phyloP scores from a whole-genome alignment of 2,797 vertebrate genomes.

The Hyperoplus immaculatus region DNA sequence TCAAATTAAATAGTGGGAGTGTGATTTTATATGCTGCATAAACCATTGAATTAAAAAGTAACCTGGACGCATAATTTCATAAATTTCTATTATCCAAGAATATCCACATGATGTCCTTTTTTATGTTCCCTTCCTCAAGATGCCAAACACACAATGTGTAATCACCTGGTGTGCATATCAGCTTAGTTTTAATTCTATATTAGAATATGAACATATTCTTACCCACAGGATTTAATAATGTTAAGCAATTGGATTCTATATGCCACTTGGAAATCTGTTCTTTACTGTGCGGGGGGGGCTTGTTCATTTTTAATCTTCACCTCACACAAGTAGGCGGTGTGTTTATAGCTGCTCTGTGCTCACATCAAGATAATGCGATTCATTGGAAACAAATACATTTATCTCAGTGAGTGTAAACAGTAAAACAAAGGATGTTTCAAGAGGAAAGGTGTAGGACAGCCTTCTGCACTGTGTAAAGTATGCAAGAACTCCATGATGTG shows the following conservation, averaged over 20 bases:
- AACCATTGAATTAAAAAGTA: not conserved
- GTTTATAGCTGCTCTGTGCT: slow-evolving; percentile 41
- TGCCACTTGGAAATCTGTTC: not conserved
- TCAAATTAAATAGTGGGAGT: not conserved
- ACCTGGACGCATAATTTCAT: not conserved
- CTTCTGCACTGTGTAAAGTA: not conserved
- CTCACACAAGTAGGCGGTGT: slow-evolving; percentile 23
- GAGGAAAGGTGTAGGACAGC: not conserved
- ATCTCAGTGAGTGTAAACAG: slow-evolving; percentile 31
- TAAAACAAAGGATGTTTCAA: slow-evolving; percentile 1
- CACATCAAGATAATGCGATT: slow-evolving; percentile 33
- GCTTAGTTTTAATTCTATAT: not conserved
- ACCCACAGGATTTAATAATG: not conserved
- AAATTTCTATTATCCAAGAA: not conserved
- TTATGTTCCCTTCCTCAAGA: not conserved
- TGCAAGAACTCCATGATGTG: not conserved
- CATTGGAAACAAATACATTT: slow-evolving; percentile 28
- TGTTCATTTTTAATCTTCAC: slow-evolving; percentile 41
- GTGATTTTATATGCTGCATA: not conserved
- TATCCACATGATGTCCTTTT: slow-evolving; percentile 2
- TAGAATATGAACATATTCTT: slow-evolving; percentile 15
- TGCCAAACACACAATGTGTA: not conserved
- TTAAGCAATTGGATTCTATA: not conserved
- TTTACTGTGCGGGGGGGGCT: not conserved
- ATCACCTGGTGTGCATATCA: slow-evolving; percentile 7